Base-by-base conservation (phyloP, 1,140 invertebrate species). In the Drosophila tristis region DNA sequence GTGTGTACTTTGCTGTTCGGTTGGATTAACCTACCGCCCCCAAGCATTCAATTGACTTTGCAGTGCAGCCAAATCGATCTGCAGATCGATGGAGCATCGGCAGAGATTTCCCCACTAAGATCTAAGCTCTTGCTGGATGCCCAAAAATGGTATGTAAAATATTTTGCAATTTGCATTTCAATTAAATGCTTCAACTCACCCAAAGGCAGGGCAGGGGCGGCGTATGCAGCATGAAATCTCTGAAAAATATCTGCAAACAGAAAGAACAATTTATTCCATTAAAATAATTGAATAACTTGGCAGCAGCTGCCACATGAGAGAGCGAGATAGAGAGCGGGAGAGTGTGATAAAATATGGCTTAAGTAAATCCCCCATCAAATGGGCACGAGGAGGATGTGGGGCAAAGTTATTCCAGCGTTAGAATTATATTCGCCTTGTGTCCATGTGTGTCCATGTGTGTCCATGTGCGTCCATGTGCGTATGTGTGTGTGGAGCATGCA, bases 261-360 rank as follows among this genome's bases (percentile, higher is more conserved):
- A 47, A 47, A 63, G 66, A 65, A 35, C 45, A 39, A 47, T 51
- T 67, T 72, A 80, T 78, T 81, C 80, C 63, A 89, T 89, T 89
- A 89, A 84, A 89, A 80, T 89, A 89, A 84, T 89, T 90, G 76
- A 84, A 89, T 90, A 89, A 89, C 67, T 89, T 89, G 67, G 26
- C 26, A 29, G 35, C 35, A 39, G 73, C 67, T 80, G 66, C 53
- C 74, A 45, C 44, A 57, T 60, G 49, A 56, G 23, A 25, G 23
- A 25, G 1, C 0, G 65, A 20, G 20, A 20, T 0, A 20, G 20
- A 20, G 20, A 20, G 20, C 1, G 20, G 61, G 48, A 66, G 64
- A 68, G 71, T 72, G 65, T 68, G 66, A 70, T 70, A 72, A 77
- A 87, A 68, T 72, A 90, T 75, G 72, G 84, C 85, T 87, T 78